Base-by-base conservation (phyloP, 2,797 vertebrate species). In the Dendrocincla tyrannina region DNA sequence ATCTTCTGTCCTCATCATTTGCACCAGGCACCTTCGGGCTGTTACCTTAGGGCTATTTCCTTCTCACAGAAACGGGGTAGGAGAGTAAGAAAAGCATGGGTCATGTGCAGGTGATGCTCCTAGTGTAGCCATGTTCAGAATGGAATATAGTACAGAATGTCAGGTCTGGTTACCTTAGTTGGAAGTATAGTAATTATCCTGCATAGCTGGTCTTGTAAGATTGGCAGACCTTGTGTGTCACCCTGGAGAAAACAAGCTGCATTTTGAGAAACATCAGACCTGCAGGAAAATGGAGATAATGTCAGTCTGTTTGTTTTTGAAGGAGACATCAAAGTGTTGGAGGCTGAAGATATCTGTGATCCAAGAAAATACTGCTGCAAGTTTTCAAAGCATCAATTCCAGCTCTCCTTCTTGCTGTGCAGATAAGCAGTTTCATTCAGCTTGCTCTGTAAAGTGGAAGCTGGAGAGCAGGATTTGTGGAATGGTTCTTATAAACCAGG, bases 241-340 rank as follows among this genome's bases (percentile, higher is more conserved):
- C 46, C 52, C 39, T 55, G 33, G 76, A 84, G 91, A 93, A 93
- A 90, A 94, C 85, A 94, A 81, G 13, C 69, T 84, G 56, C n/a
- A 14, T 89, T 78, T 73, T 89, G 89, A 96, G 94, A 94, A 96
- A 86, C 80, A 84, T 93, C 93, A 95, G 91, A 89, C 84, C 79
- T 86, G 50, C 76, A 88, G 79, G 64, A 85, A 92, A 93, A 69
- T 28, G 27, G 73, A 90, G 92, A 94, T 95, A 91, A 49, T 11
- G 1, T 73, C 75, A 90, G 87, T 30, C 68, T 91, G 80, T 90
- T 96, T 95, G 89, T 95, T 95, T 94, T 90, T 91, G 85, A 95
- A 96, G 76, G 41, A 91, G 85, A 95, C 94, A 92, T 95, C 94
- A 96, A 97, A 96, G 90, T 63, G 49, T 78, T 67, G 39, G 79